phyloP scores from a whole-genome alignment of 2,888 invertebrate genomes.

The Auanema freiburgensis region DNA sequence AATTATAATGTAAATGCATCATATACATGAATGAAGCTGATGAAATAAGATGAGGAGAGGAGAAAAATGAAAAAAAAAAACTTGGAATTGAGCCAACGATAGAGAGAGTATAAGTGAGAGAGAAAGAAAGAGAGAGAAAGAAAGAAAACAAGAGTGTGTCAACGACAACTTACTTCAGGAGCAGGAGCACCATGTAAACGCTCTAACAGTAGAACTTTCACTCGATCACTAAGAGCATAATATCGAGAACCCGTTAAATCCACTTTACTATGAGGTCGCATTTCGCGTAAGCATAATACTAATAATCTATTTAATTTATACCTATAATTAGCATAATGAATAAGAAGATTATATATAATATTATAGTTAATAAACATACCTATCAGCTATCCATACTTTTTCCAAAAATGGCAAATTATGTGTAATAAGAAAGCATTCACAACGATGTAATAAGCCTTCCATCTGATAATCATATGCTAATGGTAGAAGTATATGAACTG shows the following conservation, averaged over 20 bases:
- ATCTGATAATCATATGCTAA: slow-evolving; percentile 64
- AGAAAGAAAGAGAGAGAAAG: too few species aligned
- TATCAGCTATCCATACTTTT: slow-evolving; percentile 64
- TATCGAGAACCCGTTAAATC: slow-evolving; percentile 62
- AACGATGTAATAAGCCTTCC: slow-evolving; percentile 64
- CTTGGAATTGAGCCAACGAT: too few species aligned
- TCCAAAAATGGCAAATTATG: slow-evolving; percentile 62
- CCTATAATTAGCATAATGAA: slow-evolving; percentile 15
- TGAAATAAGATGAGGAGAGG: background rate
- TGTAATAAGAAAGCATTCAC: slow-evolving; percentile 62
- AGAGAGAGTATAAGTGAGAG: too few species aligned
- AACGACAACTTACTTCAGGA: slow-evolving; percentile 57
- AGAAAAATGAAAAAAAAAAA: slow-evolving; percentile 4
- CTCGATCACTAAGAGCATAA: slow-evolving; percentile 61
- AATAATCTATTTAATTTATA: slow-evolving; percentile 63
- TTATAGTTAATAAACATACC: slow-evolving; percentile 30
- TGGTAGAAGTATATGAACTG: slow-evolving; percentile 61
- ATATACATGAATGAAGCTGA: background rate
- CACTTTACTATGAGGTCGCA: slow-evolving; percentile 56
- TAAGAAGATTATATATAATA: background rate
- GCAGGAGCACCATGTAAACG: slow-evolving; percentile 61
- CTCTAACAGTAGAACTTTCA: slow-evolving; percentile 63
- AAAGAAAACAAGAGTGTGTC: too few species aligned
- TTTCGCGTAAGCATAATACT: slow-evolving; percentile 60
- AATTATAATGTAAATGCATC: slow-evolving; percentile 6